Percentiles rank a stretch among this genome's conserved stretches.
phyloP scores from a whole-genome alignment of 2,113 vertebrate genomes.

The Peromyscus californicus region DNA sequence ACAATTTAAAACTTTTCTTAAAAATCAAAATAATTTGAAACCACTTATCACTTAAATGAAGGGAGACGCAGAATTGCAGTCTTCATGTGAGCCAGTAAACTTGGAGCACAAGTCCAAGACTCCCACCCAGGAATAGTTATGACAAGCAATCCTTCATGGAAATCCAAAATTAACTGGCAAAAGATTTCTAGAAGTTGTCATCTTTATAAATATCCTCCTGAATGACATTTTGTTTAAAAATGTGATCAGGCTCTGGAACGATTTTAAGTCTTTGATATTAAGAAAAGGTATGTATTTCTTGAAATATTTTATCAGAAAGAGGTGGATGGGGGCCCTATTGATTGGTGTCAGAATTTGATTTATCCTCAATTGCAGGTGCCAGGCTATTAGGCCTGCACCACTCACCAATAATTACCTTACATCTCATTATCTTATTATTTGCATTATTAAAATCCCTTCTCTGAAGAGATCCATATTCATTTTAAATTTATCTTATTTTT shows the following conservation, averaged over 20 bases:
- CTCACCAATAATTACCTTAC: neutral
- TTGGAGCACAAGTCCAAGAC: neutral
- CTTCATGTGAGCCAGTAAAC: neutral
- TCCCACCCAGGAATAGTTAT: no score
- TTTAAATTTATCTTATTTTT: neutral
- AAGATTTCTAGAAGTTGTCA: neutral
- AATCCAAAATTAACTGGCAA: slow-evolving; percentile 38
- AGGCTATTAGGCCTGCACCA: neutral
- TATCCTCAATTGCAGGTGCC: neutral
- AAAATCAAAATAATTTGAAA: slow-evolving; percentile 69
- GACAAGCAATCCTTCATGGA: neutral
- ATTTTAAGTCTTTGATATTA: slow-evolving; percentile 28
- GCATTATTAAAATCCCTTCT: neutral
- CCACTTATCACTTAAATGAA: neutral
- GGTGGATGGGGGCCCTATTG: neutral
- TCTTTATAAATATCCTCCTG: neutral
- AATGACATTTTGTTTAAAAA: slow-evolving; percentile 44
- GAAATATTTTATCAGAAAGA: neutral
- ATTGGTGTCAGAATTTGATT: slow-evolving; percentile 3
- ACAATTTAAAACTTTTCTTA: slow-evolving; percentile 65
- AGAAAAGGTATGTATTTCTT: slow-evolving; percentile 10
- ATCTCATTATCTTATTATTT: slow-evolving; percentile 59
- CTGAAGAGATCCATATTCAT: neutral
- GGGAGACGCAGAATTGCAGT: slow-evolving; percentile 3
- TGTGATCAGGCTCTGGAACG: neutral